These are phyloP conservation scores for Nasonia vitripennis DNA, from an alignment of 1,140 invertebrate species.

Conservation along the genomic window DNA sequence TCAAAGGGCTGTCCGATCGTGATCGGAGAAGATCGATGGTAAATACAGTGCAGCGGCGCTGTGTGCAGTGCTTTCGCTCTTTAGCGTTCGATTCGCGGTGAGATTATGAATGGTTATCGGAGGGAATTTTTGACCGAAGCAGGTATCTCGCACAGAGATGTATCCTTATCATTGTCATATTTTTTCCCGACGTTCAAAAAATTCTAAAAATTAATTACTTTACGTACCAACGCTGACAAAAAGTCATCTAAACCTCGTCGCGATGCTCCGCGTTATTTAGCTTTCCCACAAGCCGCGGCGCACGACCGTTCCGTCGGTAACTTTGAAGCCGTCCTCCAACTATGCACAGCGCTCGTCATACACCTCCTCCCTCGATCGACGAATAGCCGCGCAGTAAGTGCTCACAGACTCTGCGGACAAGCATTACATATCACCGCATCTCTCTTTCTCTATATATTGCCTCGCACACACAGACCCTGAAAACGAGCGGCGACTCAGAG, in stretches of 20 bases:
- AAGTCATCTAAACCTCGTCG: not conserved
- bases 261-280: not conserved
- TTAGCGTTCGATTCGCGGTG: not conserved
- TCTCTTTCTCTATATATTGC: not conserved
- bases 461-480: not conserved
- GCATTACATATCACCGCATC: not conserved
- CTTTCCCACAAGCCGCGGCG: slow-evolving; percentile 18
- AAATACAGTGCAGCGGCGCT: not conserved
- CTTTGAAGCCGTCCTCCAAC: slow-evolving; percentile 31
- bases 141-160: too few relatives aligned
- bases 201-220: too few relatives aligned
- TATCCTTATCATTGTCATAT: too few relatives aligned
- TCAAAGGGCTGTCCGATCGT: not conserved
- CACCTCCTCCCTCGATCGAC: not conserved
- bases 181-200: too few relatives aligned
- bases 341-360: not conserved
- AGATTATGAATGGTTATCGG: not conserved
- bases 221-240: not conserved
- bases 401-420: not conserved
- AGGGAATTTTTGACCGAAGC: not conserved
- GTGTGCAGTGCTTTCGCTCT: not conserved
- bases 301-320: slow-evolving; percentile 10
- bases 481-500: not conserved
- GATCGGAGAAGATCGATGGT: not conserved
- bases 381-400: not conserved